Evolutionary conservation across 2,888 invertebrate species (phyloP), one percentile per base, ranked within the genome.

Genomic region (Habrosyne pyritoides): DNA sequence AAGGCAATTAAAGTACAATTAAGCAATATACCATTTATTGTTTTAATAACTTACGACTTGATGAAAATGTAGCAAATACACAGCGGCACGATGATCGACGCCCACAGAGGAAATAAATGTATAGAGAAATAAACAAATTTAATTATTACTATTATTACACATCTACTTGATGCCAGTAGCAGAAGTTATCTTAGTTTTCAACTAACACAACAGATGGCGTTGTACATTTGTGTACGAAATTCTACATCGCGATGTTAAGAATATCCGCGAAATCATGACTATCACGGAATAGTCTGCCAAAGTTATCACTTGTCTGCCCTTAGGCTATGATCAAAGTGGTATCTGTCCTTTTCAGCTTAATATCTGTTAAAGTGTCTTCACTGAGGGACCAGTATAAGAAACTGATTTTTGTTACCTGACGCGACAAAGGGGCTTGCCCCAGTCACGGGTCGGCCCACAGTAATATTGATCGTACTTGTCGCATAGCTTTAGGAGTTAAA

Each of bases 391-490:
- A 66, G 66, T 65, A 66, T 65, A 65, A 63, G 66, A 65, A 66
- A 22, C 65, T 64, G 64, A 64, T 63, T 64, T 64, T 64, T 64
- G 63, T 53, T 60, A 49, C 21, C 50, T 53, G 67, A 63, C 42
- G 57, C 60, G 63, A 66, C 67, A 60, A 57, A 63, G 66, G 66
- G 66, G 64, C 67, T 66, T 64, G 67, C 67, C 59, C 67, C 64
- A 66, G 65, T 63, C 65, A 33, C 65, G 64, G 66, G 66, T 66
- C 65, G 65, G 67, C 66, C 65, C 63, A n/a, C n/a, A n/a, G n/a
- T n/a, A n/a, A n/a, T n/a, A n/a, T n/a, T n/a, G n/a, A n/a, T n/a
- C n/a, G n/a, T n/a, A n/a, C n/a, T n/a, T n/a, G n/a, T n/a, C n/a
- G n/a, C n/a, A n/a, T n/a, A n/a, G n/a, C n/a, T n/a, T n/a, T n/a